Conservation (phyloP, 2,113 vertebrate genomes). For the Chloebia gouldiae region DNA sequence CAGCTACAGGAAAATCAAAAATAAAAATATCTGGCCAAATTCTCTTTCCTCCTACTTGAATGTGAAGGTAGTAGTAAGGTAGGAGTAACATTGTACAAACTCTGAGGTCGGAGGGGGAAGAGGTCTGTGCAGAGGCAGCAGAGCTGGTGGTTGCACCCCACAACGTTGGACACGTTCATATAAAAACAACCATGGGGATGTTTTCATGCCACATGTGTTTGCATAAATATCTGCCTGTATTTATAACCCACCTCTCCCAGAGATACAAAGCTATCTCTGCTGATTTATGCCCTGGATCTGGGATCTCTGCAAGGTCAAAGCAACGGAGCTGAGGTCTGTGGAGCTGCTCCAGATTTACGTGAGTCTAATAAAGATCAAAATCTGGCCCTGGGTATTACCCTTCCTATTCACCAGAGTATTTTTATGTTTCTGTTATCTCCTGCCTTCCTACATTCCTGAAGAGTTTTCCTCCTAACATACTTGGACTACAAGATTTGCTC, state of each 20-base stretch:
- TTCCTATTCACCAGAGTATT: conserved; percentile 23
- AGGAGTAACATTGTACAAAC: background rate
- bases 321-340: conserved; percentile 23
- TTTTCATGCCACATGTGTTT: background rate
- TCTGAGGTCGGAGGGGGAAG: background rate
- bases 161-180: background rate
- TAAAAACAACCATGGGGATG: background rate
- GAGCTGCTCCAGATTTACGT: conserved; percentile 54
- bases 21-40: background rate
- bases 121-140: background rate
- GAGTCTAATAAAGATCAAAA: conserved; percentile 59
- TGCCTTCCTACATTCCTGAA: conserved; percentile 44
- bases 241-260: conserved; percentile 1
- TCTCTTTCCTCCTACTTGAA: background rate
- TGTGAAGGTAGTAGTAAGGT: fast-evolving
- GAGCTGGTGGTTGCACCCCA: background rate
- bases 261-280: conserved; percentile 1
- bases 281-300: conserved; percentile 18
- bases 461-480: conserved; percentile 38
- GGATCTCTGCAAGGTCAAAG: conserved; percentile 46
- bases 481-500: conserved; percentile 16
- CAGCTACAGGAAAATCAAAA: background rate
- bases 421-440: conserved; percentile 52
- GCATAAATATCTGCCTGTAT: conserved; percentile 10
- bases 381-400: conserved; percentile 25